Base-by-base conservation (phyloP, 2,888 invertebrate genomes). In the Gymnocheta viridis region DNA sequence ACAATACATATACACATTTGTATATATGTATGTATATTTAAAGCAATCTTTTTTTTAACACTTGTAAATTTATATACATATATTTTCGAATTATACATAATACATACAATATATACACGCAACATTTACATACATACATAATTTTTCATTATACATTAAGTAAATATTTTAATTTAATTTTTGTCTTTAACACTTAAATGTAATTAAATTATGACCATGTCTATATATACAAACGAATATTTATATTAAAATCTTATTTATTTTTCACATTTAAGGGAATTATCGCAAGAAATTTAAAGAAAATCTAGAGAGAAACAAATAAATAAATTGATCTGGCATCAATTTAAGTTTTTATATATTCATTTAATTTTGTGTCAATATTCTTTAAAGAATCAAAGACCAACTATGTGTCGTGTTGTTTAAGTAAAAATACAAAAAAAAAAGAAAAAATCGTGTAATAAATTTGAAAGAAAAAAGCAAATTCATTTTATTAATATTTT, bases 251-350 rank as follows among this genome's bases (percentile, higher is more conserved):
- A 41, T 22, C 24, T 70, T 62, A 81, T 81, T 81, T 81, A 81
- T 81, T 81, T 81, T 74, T 81, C 67, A 81, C 38, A 74, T 81
- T 82, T 73, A 82, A 82, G 78, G 78, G 82, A 78, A 56, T 32
- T 64, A 54, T 29, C 12, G 41, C 67, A 67, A 77, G 73, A 70
- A 77, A 66, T 70, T 70, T 49, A 64, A 56, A 38, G 44, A 67
- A 67, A 54, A 29, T 29, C 35, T 76, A 44, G 10, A 38, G 38
- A 47, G 67, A 60, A 62, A 64, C 7, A 27, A 58, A 76, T 14
- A 62, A 69, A 27, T 12, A 60, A 69, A 60, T 79, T 79, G 82
- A 79, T 82, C 82, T 79, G 82, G 79, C 62, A 79, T 82, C 82
- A 78, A 56, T 70, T 76, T 62, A 44, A 27, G 10, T 78, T 41